Base-by-base conservation (phyloP, 1,140 invertebrate genomes). In the Chymomyza costata region DNA sequence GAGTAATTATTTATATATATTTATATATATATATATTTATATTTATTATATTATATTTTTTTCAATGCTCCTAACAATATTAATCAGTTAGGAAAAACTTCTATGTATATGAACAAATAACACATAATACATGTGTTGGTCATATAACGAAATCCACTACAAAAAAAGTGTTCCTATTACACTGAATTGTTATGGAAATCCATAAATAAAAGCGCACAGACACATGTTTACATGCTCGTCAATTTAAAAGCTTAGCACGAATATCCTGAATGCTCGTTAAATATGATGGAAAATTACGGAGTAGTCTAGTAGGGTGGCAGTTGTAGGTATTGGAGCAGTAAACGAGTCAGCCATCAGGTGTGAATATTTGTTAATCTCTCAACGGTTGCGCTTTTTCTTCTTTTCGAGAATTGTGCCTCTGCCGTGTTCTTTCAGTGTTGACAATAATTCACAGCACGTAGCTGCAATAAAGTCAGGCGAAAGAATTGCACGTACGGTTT, bases 191-290 rank as follows among this genome's bases (percentile, higher is more conserved):
- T 78, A 80, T 78, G 71, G 71, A 78, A 80, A 78, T 66, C 71
- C 71, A 78, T 78, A 78, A 78, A 78, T 78, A 80, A 76, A 66
- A 48, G 66, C 73, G 47, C 66, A 71, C 73, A 71, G 66, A 80
- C 71, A 78, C 67, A 78, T 80, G 71, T 78, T 78, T 78, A 78
- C 71, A 71, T 41, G 71, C 71, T 78, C 71, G 80, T 78, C 71
- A 78, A 78, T 78, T 78, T 71, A 18, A 31, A 51, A 38, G 17
- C 66, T 60, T 28, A n/a, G 19, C 47, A 25, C 31, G 50, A 43
- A 50, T 31, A 70, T 41, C 38, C 34, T n/a, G n/a, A n/a, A 40
- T 44, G 40, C 28, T n/a, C n/a, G n/a, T n/a, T n/a, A n/a, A n/a
- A n/a, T n/a, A n/a, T n/a, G n/a, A n/a, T n/a, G n/a, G n/a, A n/a